Evolutionary conservation across 2,797 vertebrate genomes (phyloP).

Genomic region (Stomatorhinus walkeri): DNA sequence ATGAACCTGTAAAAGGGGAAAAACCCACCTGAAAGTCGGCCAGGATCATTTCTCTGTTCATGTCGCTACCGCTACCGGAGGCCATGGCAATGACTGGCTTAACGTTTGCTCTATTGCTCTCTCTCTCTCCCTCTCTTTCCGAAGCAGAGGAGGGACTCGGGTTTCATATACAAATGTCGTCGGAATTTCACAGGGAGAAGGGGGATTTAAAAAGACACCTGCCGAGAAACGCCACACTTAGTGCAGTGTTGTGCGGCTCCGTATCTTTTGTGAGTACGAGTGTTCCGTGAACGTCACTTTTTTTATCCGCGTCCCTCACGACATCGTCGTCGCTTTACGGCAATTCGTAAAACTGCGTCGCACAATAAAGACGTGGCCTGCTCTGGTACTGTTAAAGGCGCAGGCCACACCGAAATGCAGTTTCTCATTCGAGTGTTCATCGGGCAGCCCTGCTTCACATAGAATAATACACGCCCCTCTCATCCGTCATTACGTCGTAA

Average conservation of each 20-base stretch:
- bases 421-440: not conserved
- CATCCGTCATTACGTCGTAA: not conserved
- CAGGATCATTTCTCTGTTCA: constrained; percentile 97
- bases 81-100: constrained; percentile 82
- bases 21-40: constrained; percentile 94
- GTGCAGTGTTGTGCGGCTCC: constrained; percentile 28
- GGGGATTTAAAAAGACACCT: constrained; percentile 31
- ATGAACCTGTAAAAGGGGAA: constrained; percentile 1
- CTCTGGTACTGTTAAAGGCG: constrained; percentile 13
- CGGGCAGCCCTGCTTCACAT: not conserved
- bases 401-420: not conserved
- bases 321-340: constrained; percentile 54
- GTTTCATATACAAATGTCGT: constrained; percentile 34
- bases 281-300: constrained; percentile 54
- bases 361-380: constrained; percentile 34
- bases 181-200: constrained; percentile 19
- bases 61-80: constrained; percentile 83
- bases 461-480: not conserved
- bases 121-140: constrained; percentile 38
- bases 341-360: constrained; percentile 48
- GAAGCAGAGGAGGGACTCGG: constrained; percentile 36
- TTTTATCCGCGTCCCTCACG: constrained; percentile 55
- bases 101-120: constrained; percentile 51
- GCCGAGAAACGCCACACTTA: constrained; percentile 33
- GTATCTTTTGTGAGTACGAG: constrained; percentile 33